Evolutionary conservation across 2,113 vertebrate species (phyloP), one percentile per base, ranked within the genome.

Genomic region (Ceuthmochares aereus): DNA sequence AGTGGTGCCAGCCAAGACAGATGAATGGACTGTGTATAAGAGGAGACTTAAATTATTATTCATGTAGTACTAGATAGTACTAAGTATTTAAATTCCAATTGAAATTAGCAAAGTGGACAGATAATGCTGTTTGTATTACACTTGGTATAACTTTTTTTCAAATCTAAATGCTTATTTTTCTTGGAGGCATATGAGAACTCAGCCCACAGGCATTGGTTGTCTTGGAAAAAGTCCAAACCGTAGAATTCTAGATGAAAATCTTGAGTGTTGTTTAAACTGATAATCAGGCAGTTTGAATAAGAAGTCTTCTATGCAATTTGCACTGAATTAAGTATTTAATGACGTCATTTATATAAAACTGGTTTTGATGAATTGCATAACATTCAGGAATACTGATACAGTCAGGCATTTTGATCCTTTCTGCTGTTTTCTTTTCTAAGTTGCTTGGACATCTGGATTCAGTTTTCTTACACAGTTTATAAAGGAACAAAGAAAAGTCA

Each of bases 401-500:
- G n/a, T 23, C 36, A 22, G 55, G 12, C 47, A 42, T 83, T 92
- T 78, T 77, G 42, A 47, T 80, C 32, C 16, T 85, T 85, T 75
- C 42, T 79, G 3, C 40, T 82, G 7, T 14, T 73, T 87, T 80
- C 19, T 47, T 75, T 77, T 69, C 45, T 7, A 42, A 62, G 52
- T 49, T 32, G 32, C 45, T 60, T 54, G 51, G 42, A 67, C 74
- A 83, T 97, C 74, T 93, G 81, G 76, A 69, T 95, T 93, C 56
- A 63, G 25, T 95, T 96, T 93, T 84, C 55, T 80, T 82, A 42
- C 6, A 58, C 8, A 55, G 29, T 90, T 90, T 87, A 17, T 70
- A 60, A 66, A 81, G 52, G n/a, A 88, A 32, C 20, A 69, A 64
- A 72, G 18, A 75, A 4, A 88, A 88, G 45, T 67, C 54, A 77